Conservation (phyloP, 2,888 invertebrate genomes). For the Eretmocerus hayati region DNA sequence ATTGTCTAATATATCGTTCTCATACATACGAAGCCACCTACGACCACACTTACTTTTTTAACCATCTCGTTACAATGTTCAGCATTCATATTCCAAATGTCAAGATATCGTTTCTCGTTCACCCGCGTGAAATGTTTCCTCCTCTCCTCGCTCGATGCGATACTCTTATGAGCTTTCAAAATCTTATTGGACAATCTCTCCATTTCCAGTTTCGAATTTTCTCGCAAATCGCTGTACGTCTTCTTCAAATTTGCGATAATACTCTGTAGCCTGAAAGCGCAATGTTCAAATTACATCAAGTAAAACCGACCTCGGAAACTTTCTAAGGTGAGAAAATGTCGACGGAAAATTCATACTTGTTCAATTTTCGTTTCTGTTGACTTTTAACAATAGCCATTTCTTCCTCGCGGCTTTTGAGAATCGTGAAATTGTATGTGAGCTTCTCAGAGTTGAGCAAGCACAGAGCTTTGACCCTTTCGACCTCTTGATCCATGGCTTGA, state of each 20-base stretch:
- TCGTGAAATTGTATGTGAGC: conserved; percentile 83
- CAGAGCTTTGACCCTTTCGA: conserved; percentile 70
- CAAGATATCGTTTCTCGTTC: conserved; percentile 59
- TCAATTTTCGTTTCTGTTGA: conserved; percentile 69
- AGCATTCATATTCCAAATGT: conserved; percentile 59
- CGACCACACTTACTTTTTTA: conserved; percentile 47
- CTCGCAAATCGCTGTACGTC: conserved; percentile 61
- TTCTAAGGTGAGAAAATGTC: too few species aligned
- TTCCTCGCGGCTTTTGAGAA: conserved; percentile 78
- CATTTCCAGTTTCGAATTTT: conserved; percentile 60
- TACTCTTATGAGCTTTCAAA: conserved; percentile 58
- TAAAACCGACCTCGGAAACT: too few species aligned
- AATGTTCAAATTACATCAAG: neutral
- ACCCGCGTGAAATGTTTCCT: conserved; percentile 57
- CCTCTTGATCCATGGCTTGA: conserved; percentile 70
- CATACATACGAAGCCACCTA: too few species aligned
- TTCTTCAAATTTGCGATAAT: conserved; percentile 58
- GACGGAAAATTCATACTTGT: conserved; percentile 50
- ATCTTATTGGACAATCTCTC: conserved; percentile 64
- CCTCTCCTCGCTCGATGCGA: conserved; percentile 65
- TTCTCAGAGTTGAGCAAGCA: conserved; percentile 83
- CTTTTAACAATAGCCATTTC: conserved; percentile 75
- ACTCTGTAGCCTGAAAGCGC: conserved; percentile 56
- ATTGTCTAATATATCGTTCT: too few species aligned
- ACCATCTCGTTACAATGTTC: conserved; percentile 49